phyloP scores from a whole-genome alignment of 2,797 vertebrate genomes.

The Lepus oiostolus region DNA sequence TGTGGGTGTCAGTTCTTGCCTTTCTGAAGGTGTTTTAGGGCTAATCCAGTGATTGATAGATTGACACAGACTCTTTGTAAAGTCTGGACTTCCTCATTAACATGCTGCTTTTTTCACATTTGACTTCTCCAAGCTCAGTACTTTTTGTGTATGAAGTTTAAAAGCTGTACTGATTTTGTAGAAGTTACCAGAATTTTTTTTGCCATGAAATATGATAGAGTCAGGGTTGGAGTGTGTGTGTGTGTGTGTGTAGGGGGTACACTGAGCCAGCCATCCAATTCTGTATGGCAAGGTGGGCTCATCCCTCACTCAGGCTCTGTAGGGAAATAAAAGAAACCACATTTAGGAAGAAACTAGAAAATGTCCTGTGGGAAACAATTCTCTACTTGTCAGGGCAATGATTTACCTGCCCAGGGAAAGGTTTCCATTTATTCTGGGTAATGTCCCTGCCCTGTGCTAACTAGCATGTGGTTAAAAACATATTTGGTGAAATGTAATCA shows the following conservation, averaged over 20 bases:
- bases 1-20: slow-evolving; percentile 73
- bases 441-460: neutral
- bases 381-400: slow-evolving; percentile 44
- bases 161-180: slow-evolving; percentile 24
- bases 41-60: slow-evolving; percentile 75
- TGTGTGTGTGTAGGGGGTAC: neutral
- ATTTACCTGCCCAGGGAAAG: slow-evolving; percentile 7
- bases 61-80: slow-evolving; percentile 78
- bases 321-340: neutral
- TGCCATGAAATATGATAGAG: neutral
- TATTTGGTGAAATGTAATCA: slow-evolving; percentile 84
- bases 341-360: neutral
- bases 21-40: slow-evolving; percentile 76
- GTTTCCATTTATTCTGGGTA: slow-evolving; percentile 38
- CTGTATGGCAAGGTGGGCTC: neutral
- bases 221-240: neutral
- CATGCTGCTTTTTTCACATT: slow-evolving; percentile 69
- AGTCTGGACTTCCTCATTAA: slow-evolving; percentile 76
- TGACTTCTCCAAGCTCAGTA: slow-evolving; percentile 44
- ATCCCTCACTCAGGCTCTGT: neutral
- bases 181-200: slow-evolving; percentile 41
- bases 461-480: slow-evolving; percentile 68
- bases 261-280: neutral
- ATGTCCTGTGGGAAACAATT: neutral
- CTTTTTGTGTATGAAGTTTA: slow-evolving; percentile 69